Base-by-base conservation (phyloP, 35 echinoderm and acorn worm genomes). In the Ptychodera flava region DNA sequence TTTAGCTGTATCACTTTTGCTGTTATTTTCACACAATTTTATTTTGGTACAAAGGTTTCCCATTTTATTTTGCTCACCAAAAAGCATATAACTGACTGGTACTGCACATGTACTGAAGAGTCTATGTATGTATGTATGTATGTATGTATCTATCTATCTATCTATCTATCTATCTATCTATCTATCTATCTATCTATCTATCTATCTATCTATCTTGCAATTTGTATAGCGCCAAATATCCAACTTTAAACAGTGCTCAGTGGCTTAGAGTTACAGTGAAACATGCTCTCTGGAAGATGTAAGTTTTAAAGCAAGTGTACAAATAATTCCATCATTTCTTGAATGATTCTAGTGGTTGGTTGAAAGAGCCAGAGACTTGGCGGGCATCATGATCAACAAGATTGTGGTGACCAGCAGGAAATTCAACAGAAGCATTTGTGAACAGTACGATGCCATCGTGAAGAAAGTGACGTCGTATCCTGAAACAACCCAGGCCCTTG, bases 361-460 rank as follows among this genome's bases (percentile, higher is more conserved):
- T 0, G 82, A 80, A 34, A 85, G 90, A 88, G 90, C 92, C 29
- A 83, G 89, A 82, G 88, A 99, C 32, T 80, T 99, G 16, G 90
- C 93, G 0, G 83, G 87, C 36, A 88, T 93, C 32, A 99, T 99
- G 96, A 92, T 94, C 79, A 86, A 76, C 38, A 92, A 92, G 34
- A 94, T 99, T 28, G 64, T 88, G 16, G 81, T 76, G 34, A 99
- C 92, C 27, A 99, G 96, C 83, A 88, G 88, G 29, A 81, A 90
- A 30, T 99, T 99, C 86, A 99, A 99, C 86, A 90, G 96, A 29
- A 91, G 85, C 30, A 99, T 99, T 78, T 99, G 96, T 83, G 80
- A 88, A 27, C 90, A 99, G 45, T 99, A 99, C 33, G 96, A 99
- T 77, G 38, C 52, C 81, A 99, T 99, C 31, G 96, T 99, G 27